Percentiles rank a stretch among this genome's conserved stretches.
phyloP scores from a whole-genome alignment of 1,140 invertebrate genomes.

The Triops cancriformis region DNA sequence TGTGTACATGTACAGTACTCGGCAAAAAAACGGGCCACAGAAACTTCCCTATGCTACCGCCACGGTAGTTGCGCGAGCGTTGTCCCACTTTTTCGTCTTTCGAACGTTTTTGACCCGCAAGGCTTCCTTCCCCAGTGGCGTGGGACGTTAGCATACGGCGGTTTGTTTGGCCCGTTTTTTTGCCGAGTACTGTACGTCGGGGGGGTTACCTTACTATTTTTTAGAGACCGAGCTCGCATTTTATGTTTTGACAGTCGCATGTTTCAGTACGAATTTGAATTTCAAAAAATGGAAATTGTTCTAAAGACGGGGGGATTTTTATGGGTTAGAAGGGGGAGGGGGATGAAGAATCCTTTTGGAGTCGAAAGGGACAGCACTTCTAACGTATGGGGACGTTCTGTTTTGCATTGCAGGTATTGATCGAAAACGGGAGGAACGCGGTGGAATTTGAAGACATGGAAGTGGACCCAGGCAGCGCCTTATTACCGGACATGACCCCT shows the following conservation, averaged over 20 bases:
- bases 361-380: neutral
- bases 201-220: neutral
- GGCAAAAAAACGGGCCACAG: too few relatives aligned
- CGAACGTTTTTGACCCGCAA: too few relatives aligned
- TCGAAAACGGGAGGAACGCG: conserved; percentile 52
- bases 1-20: too few relatives aligned
- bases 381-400: neutral
- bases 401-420: conserved; percentile 45
- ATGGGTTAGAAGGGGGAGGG: neutral
- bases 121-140: too few relatives aligned
- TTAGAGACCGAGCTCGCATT: neutral
- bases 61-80: too few relatives aligned
- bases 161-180: too few relatives aligned
- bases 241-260: neutral
- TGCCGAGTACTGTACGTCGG: neutral
- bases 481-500: conserved; percentile 73
- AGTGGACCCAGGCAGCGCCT: conserved; percentile 58
- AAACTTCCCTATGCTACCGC: too few relatives aligned
- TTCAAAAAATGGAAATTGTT: neutral
- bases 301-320: neutral
- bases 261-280: neutral
- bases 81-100: too few relatives aligned
- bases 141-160: too few relatives aligned
- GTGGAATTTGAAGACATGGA: conserved; percentile 67
- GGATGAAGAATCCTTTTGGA: neutral